Evolutionary conservation across 2,888 invertebrate genomes (phyloP).

Genomic region (Galerucella pusilla): DNA sequence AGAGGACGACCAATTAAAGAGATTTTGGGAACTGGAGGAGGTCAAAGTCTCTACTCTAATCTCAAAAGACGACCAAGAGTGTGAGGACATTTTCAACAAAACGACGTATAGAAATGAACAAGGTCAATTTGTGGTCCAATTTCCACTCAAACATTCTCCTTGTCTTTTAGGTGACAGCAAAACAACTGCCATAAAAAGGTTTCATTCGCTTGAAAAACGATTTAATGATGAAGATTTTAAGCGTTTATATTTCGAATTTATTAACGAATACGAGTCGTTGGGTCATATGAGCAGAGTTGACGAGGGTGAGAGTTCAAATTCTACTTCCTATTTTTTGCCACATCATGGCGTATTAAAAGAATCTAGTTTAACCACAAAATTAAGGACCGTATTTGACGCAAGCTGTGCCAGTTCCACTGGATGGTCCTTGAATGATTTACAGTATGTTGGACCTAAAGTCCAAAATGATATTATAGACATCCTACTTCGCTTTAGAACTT

Average conservation of each 20-base stretch:
- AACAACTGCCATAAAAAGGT: neutral
- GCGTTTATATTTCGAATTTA: neutral
- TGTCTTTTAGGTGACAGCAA: neutral
- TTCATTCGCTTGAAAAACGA: neutral
- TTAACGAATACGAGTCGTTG: neutral
- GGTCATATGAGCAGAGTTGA: neutral
- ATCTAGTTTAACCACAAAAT: too few relatives aligned
- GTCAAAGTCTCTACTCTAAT: neutral
- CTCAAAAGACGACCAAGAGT: constrained; percentile 16
- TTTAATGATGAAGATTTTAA: neutral
- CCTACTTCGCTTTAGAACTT: too few relatives aligned
- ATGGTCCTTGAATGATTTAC: too few relatives aligned
- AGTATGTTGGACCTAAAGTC: too few relatives aligned
- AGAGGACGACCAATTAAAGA: neutral
- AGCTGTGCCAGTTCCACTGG: too few relatives aligned
- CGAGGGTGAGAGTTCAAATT: too few relatives aligned
- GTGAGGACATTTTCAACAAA: neutral
- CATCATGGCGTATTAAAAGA: too few relatives aligned
- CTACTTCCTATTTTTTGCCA: too few relatives aligned
- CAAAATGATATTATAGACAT: too few relatives aligned
- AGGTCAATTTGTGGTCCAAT: neutral
- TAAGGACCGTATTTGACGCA: too few relatives aligned
- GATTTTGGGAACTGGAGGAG: constrained; percentile 17
- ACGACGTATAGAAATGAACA: neutral
- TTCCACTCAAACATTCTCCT: neutral